Evolutionary conservation across 2,113 vertebrate genomes (phyloP).

Genomic region (Balaeniceps rex): DNA sequence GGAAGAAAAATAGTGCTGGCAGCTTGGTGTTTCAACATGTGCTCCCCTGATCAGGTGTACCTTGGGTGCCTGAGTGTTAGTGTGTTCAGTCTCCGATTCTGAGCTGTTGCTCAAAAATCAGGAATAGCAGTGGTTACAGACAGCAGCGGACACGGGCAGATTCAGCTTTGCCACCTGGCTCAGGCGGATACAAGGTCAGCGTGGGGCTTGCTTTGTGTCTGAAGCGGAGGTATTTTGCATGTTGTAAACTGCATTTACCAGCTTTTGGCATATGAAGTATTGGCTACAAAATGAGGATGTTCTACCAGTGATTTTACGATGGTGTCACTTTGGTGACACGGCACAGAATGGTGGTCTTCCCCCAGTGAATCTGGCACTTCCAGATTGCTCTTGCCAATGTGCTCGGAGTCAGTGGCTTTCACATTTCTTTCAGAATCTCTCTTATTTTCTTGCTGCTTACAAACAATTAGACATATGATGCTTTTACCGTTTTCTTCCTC

Average conservation of each 20-base stretch:
- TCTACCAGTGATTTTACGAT: background rate
- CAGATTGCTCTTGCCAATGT: background rate
- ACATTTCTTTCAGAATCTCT: background rate
- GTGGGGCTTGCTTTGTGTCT: background rate
- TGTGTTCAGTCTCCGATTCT: background rate
- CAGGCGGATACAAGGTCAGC: background rate
- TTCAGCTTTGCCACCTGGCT: background rate
- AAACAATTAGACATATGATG: background rate
- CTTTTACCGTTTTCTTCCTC: background rate
- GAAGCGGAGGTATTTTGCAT: background rate
- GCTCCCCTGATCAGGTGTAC: background rate
- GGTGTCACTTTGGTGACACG: background rate
- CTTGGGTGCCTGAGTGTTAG: background rate
- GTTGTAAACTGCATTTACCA: background rate
- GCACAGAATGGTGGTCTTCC: background rate
- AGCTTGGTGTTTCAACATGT: background rate
- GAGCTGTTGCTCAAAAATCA: background rate
- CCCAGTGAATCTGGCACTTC: background rate
- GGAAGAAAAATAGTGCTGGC: background rate
- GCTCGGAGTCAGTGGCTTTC: background rate
- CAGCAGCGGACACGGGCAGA: accelerated
- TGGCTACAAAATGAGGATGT: background rate
- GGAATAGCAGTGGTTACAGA: background rate
- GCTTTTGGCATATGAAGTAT: background rate
- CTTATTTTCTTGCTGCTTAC: background rate